These are phyloP conservation scores for Papilio aristodemus DNA, from an alignment of 1,140 invertebrate genomes.

Conservation along the genomic window DNA sequence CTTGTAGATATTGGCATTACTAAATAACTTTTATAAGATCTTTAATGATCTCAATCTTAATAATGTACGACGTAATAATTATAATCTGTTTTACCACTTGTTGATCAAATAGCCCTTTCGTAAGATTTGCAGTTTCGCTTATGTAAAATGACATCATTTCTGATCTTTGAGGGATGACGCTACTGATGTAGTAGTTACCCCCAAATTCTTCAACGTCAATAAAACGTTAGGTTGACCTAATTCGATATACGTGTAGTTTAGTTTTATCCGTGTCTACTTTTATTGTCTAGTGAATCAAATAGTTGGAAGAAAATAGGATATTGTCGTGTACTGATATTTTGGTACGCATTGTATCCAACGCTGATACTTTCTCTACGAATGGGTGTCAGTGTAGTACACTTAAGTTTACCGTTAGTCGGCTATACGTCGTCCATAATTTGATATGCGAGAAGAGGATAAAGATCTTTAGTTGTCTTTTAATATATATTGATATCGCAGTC, in stretches of 20 bases:
- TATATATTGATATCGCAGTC: too few relatives aligned
- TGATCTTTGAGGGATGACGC: too few relatives aligned
- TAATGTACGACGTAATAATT: background rate
- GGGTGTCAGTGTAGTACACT: constrained; percentile 24
- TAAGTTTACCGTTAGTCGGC: constrained; percentile 16
- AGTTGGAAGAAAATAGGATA: background rate
- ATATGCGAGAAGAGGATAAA: constrained; percentile 1
- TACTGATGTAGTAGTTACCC: too few relatives aligned
- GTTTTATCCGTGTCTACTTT: background rate
- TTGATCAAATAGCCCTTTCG: too few relatives aligned
- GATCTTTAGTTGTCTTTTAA: background rate
- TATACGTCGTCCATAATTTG: constrained; percentile 1
- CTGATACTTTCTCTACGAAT: constrained; percentile 23
- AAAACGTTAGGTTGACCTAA: too few relatives aligned
- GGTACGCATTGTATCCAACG: background rate
- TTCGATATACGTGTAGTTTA: too few relatives aligned
- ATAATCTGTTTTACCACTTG: background rate
- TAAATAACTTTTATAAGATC: background rate
- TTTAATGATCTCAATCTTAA: background rate
- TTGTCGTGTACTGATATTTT: constrained; percentile 8
- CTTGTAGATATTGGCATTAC: background rate
- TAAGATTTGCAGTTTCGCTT: too few relatives aligned
- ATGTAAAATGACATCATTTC: too few relatives aligned
- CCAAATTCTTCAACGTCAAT: too few relatives aligned
- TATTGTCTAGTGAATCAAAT: background rate